phyloP scores from a whole-genome alignment of 2,888 invertebrate species.

The Geophilus truncorum region DNA sequence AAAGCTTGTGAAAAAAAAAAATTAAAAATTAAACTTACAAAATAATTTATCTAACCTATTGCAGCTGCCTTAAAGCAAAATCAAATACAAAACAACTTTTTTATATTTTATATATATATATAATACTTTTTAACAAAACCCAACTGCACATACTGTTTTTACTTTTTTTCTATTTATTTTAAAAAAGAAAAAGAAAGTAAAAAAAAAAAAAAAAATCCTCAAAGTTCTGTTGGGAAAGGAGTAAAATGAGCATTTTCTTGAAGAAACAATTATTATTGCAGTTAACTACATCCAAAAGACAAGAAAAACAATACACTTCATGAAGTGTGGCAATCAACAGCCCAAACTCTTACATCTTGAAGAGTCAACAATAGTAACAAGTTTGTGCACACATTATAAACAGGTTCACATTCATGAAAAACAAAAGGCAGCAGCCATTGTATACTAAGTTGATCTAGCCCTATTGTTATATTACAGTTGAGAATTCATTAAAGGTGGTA shows the following conservation, averaged over 20 bases:
- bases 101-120: neutral
- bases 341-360: no score
- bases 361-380: no score
- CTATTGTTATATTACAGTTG: no score
- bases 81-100: neutral
- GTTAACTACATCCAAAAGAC: neutral
- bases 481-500: no score
- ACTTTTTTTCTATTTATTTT: no score
- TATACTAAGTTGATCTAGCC: no score
- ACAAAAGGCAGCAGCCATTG: no score
- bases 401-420: no score
- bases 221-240: neutral
- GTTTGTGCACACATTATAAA: no score
- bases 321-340: neutral
- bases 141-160: neutral
- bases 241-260: neutral
- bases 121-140: neutral
- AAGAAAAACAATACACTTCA: neutral
- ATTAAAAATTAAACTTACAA: neutral
- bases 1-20: neutral
- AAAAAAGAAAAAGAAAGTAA: no score
- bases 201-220: neutral
- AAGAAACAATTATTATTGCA: neutral
- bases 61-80: neutral
- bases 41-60: neutral